phyloP scores from a whole-genome alignment of 1,140 invertebrate species.

The Pararge aegeria region DNA sequence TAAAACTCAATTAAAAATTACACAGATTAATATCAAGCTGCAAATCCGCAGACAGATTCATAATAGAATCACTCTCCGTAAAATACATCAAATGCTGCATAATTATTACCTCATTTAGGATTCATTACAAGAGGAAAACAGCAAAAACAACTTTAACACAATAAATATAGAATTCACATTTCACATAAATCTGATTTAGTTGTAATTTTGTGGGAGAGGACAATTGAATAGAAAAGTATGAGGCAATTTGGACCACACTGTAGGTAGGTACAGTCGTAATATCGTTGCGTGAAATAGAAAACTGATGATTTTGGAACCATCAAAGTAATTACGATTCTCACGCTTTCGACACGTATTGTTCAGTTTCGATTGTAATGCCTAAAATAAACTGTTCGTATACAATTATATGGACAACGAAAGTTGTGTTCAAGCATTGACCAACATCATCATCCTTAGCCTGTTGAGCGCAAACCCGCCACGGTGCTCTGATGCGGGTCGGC shows the following conservation, averaged over 20 bases:
- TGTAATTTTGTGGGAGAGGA: conserved; percentile 24
- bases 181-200: conserved; percentile 3
- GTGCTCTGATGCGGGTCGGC: too few relatives aligned
- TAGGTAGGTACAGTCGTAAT: conserved; percentile 30
- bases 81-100: conserved; percentile 12
- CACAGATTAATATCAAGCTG: not conserved
- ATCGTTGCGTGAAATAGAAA: conserved; percentile 33
- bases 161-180: not conserved
- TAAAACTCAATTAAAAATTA: not conserved
- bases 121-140: not conserved
- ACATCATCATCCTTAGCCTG: too few relatives aligned
- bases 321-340: conserved; percentile 36
- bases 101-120: conserved; percentile 15
- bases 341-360: conserved; percentile 34
- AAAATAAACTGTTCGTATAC: not conserved
- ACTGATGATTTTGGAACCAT: conserved; percentile 35
- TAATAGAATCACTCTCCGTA: conserved; percentile 11
- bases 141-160: not conserved
- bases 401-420: too few relatives aligned
- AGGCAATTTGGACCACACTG: conserved; percentile 33
- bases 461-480: too few relatives aligned
- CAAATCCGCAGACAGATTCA: conserved; percentile 15
- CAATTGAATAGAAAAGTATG: conserved; percentile 38
- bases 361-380: not conserved
- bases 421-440: too few relatives aligned